Evolutionary conservation across 1,140 invertebrate species (phyloP), one percentile per base, ranked within the genome.

Genomic region (Drosophila persimilis): DNA sequence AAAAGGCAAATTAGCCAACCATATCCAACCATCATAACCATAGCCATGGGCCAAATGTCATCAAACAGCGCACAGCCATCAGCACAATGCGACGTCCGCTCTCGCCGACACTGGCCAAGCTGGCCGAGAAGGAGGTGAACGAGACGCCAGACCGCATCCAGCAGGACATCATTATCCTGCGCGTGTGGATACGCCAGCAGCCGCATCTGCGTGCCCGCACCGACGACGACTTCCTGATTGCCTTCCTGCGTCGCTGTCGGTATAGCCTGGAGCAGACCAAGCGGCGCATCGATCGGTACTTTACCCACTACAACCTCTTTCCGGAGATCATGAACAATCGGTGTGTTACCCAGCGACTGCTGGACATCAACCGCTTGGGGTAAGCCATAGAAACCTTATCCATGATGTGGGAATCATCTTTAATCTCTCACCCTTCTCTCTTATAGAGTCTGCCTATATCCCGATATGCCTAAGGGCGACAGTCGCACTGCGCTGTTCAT

Each of bases 191-290:
- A 47, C 86, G 92, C 3, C 94, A 95, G 86, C 94, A 95, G 69
- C 93, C 93, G 3, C 94, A 95, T 89, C 89, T 95, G 45, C 93
- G 91, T 9, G 77, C 91, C 15, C 79, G 90, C 31, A 83, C 74
- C 35, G 94, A 94, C 73, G 93, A 95, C 64, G 93, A 94, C 70
- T 94, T 93, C 85, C 59, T 95, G 6, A 80, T 94, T 29, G 92
- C 92, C 31, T 94, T 95, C 80, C 90, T 95, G 29, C 92, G 95
- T 2, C 93, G 94, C 17, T 94, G 94, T 73, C 95, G 95, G 77
- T 95, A 94, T 77, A 95, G 94, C 73, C 85, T 95, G 65, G 94
- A 95, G 90, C 92, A 92, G 75, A 93, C 93, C 1, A 95, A 95
- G 85, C 91, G 93, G 61, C 94, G 94, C 76, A 75, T 95, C 6